Evolutionary conservation across 2,113 vertebrate genomes (phyloP), one percentile per base, ranked within the genome.

Genomic region (Ibidorhyncha struthersii): DNA sequence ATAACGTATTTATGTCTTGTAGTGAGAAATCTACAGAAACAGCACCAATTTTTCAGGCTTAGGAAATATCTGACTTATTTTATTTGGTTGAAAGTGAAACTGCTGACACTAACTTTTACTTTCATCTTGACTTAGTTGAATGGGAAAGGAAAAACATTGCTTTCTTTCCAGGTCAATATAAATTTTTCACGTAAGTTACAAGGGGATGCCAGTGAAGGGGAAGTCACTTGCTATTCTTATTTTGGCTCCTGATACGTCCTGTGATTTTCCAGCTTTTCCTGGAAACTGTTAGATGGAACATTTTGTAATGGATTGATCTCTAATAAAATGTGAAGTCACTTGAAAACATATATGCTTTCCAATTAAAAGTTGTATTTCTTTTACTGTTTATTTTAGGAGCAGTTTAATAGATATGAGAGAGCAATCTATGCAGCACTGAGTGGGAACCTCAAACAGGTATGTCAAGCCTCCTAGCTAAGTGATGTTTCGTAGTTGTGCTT

Each of bases 371-470:
- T 92, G 14, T 45, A 17, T 62, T 69, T 78, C 23, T 76, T 92
- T 26, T 38, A 53, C 15, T 96, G 11, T 97, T 81, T 94, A 19
- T 98, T 98, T 98, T 89, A 99, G 99, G 99, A 99, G 92, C 98
- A 98, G 89, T 99, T 99, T 90, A 99, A 98, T 98, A 98, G 98
- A 97, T 99, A 99, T 3, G 99, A 99, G 95, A 98, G 98, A 97
- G 99, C 99, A 58, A 99, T 99, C 96, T 99, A 99, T 89, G 99
- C 99, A 74, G 98, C 99, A 36, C 98, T 99, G 81, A 99, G 99
- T 97, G 99, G 99, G 95, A 99, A 99, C 94, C 99, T 99, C 41
- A 99, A 99, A 92, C 99, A 99, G 98, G 99, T 99, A 98, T 52
- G 95, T 59, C 36, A 32, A 6, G 20, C 67, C 63, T 67, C 53